Percentiles rank a stretch among this genome's conserved stretches.
Evolutionary conservation across 2,888 invertebrate genomes (phyloP).

Genomic region (Diarsia brunnea): DNA sequence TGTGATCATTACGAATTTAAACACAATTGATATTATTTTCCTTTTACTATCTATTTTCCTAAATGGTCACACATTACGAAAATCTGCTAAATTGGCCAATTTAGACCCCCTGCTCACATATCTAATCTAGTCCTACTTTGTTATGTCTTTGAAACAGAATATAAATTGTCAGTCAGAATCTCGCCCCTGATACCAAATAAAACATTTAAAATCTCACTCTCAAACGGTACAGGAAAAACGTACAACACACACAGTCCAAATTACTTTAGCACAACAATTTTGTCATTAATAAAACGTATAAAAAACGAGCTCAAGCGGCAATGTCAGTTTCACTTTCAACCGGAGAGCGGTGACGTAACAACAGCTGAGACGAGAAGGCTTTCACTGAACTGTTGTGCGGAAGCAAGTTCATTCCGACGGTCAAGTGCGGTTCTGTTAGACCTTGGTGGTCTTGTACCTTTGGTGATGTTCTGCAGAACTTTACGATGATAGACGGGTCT

Average conservation of each 20-base stretch:
- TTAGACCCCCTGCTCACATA: too few relatives aligned
- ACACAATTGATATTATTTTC: too few relatives aligned
- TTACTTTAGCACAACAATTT: constrained; percentile 23
- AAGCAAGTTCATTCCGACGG: constrained; percentile 61
- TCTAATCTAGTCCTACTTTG: neutral
- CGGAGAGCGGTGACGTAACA: constrained; percentile 54
- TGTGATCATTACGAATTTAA: too few relatives aligned
- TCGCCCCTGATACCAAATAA: neutral
- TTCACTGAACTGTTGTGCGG: constrained; percentile 52
- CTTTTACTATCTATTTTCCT: too few relatives aligned
- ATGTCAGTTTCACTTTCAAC: constrained; percentile 67
- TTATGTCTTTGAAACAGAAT: neutral
- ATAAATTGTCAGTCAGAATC: neutral
- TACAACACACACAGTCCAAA: constrained; percentile 33
- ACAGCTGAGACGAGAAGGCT: constrained; percentile 54
- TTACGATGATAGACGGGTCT: neutral
- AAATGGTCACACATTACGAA: too few relatives aligned
- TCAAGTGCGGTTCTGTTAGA: constrained; percentile 57
- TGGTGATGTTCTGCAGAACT: neutral
- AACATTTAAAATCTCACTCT: neutral
- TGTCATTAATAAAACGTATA: constrained; percentile 49
- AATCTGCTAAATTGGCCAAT: too few relatives aligned
- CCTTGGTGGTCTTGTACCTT: constrained; percentile 7
- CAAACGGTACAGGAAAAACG: neutral
- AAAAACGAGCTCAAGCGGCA: constrained; percentile 52